Evolutionary conservation across 1,140 invertebrate genomes (phyloP), one percentile per base, ranked within the genome.

Genomic region (Geopemphigus sp.): DNA sequence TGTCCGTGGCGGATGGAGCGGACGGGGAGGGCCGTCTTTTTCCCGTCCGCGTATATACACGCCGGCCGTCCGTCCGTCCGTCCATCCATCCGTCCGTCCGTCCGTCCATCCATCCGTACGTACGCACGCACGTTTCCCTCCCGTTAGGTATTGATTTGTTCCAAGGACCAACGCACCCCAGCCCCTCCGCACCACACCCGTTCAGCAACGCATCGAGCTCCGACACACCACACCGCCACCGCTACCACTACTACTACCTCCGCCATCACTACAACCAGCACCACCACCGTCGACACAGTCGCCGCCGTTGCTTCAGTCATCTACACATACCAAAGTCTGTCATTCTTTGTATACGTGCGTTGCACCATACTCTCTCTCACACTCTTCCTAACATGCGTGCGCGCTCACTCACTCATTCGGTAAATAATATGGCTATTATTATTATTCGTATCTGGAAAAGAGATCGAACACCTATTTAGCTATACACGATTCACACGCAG

Each of bases 141-240:
- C 57, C 66, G 57, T 74, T 32, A 54, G 29, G 63, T 63, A 70
- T 63, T 63, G 59, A 70, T 66, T 64, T 76, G 81, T 66, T 81
- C 70, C 47, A 56, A 64, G 81, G 70, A 66, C 81, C 73, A 64
- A 72, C 73, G 64, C 80, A 26, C 68, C 81, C 73, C 32, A 57
- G 61, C 73, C 70, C 81, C 68, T 64, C 61, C 57, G 32, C 45
- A 19, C 45, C 61, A 29, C 32, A 32, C 29, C 56, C 15, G 29
- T 11, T 1, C 10, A 6, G 19, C 29, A 5, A 32, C 5, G n/a
- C n/a, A n/a, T n/a, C n/a, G n/a, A n/a, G n/a, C n/a, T n/a, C n/a
- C n/a, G n/a, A n/a, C n/a, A n/a, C n/a, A n/a, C n/a, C n/a, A n/a
- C n/a, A n/a, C n/a, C 57, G 29, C 80, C 17, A 24, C 70, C 32